Base-by-base conservation (phyloP, 2,113 vertebrate species). In the Vulpes ferrilata region DNA sequence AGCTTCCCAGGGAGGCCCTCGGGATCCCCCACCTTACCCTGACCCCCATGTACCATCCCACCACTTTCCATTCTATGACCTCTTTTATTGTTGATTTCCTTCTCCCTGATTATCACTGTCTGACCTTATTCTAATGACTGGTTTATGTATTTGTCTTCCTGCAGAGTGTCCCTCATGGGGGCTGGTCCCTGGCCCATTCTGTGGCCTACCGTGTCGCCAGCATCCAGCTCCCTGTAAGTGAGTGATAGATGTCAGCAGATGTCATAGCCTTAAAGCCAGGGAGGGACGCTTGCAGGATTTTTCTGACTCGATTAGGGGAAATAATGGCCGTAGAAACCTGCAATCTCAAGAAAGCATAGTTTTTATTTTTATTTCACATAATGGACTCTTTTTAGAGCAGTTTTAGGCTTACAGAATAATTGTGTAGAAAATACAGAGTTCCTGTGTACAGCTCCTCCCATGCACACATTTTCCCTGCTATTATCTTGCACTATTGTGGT, bases 11-110 rank as follows among this genome's bases (percentile, higher is more conserved):
- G n/a, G 10, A 64, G 51, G 11, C 25, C 57, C 32, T 0, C 0
- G 59, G 8, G 35, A 16, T 5, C 2, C 2, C n/a, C 12, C 15
- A 30, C 55, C n/a, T n/a, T 11, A 11, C 7, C 17, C 19, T 3
- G 43, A 38, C 23, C 35, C 35, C 16, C 38, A 30, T 17, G 15
- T 53, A 59, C 48, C 62, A 11, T 23, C n/a, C 25, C 60, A 43
- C 11, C 59, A 19, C 59, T 76, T 15, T 60, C 57, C 55, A 4
- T 25, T 57, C n/a, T 22, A 17, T 2, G 11, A 32, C 12, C 17
- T 7, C 69, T 55, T 35, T 69, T 22, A 27, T 81, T 43, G 76
- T 81, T 5, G 6, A 23, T 55, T 38, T 69, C 16, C 48, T 43
- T 91, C 25, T n/a, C 51, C 64, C 38, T 0, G 27, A 67, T n/a